Conservation (phyloP, 2,797 vertebrate genomes). For the Clarias fuscus region DNA sequence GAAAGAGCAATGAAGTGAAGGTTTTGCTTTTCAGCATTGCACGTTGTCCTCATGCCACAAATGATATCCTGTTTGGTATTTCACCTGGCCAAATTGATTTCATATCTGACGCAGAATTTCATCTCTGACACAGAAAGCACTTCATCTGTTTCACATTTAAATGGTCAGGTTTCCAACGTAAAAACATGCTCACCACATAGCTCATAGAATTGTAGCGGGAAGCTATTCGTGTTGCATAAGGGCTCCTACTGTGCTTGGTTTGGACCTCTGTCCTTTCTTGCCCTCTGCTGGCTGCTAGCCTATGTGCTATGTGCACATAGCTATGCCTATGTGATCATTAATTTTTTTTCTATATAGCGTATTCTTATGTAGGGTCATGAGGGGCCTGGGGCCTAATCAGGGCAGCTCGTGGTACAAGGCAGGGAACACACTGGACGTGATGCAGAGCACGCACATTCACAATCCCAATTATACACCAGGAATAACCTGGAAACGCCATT, state of each 20-base stretch:
- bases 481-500: no score
- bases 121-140: background rate
- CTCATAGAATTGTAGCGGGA: background rate
- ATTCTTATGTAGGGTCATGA: no score
- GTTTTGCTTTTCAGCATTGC: background rate
- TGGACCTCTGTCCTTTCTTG: conserved; percentile 20
- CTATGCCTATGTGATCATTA: no score
- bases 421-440: no score
- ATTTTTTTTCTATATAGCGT: no score
- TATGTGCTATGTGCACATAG: background rate
- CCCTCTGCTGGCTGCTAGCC: conserved; percentile 40
- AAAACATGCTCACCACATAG: background rate
- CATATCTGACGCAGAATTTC: background rate
- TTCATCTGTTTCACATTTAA: background rate
- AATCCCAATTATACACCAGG: no score
- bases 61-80: background rate
- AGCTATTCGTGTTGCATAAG: background rate
- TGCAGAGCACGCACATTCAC: no score
- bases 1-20: background rate
- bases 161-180: background rate
- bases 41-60: background rate
- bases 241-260: background rate
- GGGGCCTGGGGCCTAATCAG: no score
- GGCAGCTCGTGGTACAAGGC: no score
- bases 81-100: background rate